These are phyloP conservation scores for Scarus forsteni DNA, from an alignment of 2,797 vertebrate genomes.

Conservation along the genomic window DNA sequence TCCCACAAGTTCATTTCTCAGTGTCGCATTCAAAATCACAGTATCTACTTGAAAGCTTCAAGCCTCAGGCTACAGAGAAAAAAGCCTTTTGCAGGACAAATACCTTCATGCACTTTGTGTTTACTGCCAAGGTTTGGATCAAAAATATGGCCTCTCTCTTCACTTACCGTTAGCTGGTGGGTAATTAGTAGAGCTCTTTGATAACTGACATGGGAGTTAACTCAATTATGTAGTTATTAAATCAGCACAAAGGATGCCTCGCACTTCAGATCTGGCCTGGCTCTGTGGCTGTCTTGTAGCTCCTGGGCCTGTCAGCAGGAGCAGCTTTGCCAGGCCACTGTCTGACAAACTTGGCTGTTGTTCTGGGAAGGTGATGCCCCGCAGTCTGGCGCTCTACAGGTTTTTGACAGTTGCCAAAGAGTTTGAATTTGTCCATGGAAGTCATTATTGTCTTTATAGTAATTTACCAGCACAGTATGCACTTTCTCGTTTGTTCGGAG, in stretches of 20 bases:
- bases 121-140: conserved; percentile 50
- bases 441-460: conserved; percentile 33
- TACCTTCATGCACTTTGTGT: conserved; percentile 49
- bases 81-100: conserved; percentile 25
- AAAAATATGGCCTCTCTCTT: conserved; percentile 57
- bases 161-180: conserved; percentile 55
- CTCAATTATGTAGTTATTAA: conserved; percentile 81
- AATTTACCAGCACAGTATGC: conserved; percentile 20
- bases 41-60: conserved; percentile 43
- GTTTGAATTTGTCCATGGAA: conserved; percentile 25
- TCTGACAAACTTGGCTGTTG: conserved; percentile 63
- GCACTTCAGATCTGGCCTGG: conserved; percentile 70
- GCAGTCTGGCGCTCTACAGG: conserved; percentile 43
- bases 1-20: conserved; percentile 29
- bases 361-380: conserved; percentile 72
- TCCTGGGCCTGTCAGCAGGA: conserved; percentile 62
- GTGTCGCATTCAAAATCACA: conserved; percentile 44
- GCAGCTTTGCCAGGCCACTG: conserved; percentile 54
- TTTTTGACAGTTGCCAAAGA: conserved; percentile 47
- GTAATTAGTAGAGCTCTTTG: conserved; percentile 76
- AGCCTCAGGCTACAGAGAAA: conserved; percentile 22
- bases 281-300: conserved; percentile 42
- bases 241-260: conserved; percentile 73
- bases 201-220: conserved; percentile 77
- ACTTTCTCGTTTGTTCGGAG: conserved; percentile 15